Conservation (phyloP, 2,113 vertebrate genomes). For the Carlito syrichta region DNA sequence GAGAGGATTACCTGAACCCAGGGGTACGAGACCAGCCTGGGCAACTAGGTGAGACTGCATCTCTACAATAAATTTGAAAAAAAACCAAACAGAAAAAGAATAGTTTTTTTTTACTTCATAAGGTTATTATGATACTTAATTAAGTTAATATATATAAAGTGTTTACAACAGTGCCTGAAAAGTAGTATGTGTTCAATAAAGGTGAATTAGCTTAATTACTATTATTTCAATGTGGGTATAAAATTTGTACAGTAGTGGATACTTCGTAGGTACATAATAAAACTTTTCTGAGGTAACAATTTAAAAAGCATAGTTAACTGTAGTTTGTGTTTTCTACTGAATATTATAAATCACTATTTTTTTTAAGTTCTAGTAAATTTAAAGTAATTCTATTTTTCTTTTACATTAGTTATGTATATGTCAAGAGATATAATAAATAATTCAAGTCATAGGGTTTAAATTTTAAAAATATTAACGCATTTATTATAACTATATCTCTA, state of each 20-base stretch:
- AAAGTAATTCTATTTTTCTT: neutral
- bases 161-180: neutral
- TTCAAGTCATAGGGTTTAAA: neutral
- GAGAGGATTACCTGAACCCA: too few species aligned
- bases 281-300: neutral
- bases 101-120: neutral
- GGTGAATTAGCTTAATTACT: neutral
- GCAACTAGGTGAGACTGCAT: too few species aligned
- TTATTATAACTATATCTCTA: neutral
- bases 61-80: too few species aligned
- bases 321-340: neutral
- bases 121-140: neutral
- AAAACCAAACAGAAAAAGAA: too few species aligned
- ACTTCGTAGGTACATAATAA: neutral
- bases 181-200: neutral
- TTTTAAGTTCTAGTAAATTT: neutral
- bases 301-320: neutral
- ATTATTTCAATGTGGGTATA: neutral
- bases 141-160: neutral
- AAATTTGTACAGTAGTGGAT: neutral
- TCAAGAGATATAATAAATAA: neutral
- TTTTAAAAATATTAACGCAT: neutral
- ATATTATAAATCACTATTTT: neutral
- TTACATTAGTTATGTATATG: neutral
- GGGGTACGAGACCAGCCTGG: too few species aligned